phyloP scores from a whole-genome alignment of 2,797 vertebrate genomes.

The Parotocinclus haroldoi region DNA sequence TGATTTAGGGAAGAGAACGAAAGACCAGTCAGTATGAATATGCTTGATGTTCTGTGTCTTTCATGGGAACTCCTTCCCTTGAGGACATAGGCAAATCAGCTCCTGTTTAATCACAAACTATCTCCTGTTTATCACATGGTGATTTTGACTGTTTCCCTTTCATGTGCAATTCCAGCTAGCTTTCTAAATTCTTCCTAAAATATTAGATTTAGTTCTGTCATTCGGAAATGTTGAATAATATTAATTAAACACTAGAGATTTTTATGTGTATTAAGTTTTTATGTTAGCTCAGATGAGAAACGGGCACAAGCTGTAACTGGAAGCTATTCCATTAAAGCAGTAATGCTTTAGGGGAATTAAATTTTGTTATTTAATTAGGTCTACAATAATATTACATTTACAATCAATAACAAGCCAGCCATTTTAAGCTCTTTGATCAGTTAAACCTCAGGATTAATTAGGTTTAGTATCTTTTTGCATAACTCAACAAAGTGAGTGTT shows the following conservation, averaged over 20 bases:
- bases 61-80: conserved; percentile 73
- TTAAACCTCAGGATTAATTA: no score
- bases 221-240: no score
- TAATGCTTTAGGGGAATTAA: neutral
- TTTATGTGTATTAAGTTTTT: no score
- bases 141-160: conserved; percentile 48
- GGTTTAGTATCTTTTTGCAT: no score
- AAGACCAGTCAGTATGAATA: conserved; percentile 57
- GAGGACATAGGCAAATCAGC: conserved; percentile 63
- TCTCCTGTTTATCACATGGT: conserved; percentile 62
- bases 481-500: no score
- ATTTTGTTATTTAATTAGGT: neutral
- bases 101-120: conserved; percentile 68
- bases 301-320: conserved; percentile 1
- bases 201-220: neutral
- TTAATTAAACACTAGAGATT: no score
- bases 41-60: conserved; percentile 70
- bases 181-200: neutral
- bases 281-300: no score
- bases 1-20: conserved; percentile 39
- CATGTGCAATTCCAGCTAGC: neutral
- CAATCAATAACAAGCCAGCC: neutral
- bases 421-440: no score
- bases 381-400: neutral
- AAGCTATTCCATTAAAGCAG: neutral